Evolutionary conservation across 92 coral and sea anemone genomes (phyloP).

Genomic region (Heliopora coerulea): DNA sequence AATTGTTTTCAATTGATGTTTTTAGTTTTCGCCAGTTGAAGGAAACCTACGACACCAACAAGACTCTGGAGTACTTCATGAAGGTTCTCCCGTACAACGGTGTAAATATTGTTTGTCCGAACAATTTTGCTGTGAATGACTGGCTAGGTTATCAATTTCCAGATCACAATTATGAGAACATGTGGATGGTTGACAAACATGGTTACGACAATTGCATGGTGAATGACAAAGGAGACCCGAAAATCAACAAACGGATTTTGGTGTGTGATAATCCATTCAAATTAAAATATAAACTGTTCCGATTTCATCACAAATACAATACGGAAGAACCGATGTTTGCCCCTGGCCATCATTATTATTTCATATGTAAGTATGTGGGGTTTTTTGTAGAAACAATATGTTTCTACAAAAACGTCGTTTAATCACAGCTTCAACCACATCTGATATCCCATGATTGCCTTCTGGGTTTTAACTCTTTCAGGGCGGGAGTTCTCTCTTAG

Average conservation of each 20-base stretch:
- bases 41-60: slow-evolving; percentile 15
- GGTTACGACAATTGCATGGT: slow-evolving; percentile 40
- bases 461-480: too few relatives aligned
- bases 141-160: slow-evolving; percentile 2
- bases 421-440: too few relatives aligned
- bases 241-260: slow-evolving; percentile 10
- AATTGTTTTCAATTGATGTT: too few relatives aligned
- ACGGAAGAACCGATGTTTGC: slow-evolving; percentile 22
- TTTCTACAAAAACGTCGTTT: too few relatives aligned
- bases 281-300: neutral
- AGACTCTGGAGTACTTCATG: slow-evolving; percentile 28
- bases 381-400: neutral
- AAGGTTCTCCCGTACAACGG: slow-evolving; percentile 28
- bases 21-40: slow-evolving; percentile 29
- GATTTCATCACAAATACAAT: slow-evolving; percentile 15
- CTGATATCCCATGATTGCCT: too few relatives aligned
- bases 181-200: slow-evolving; percentile 34
- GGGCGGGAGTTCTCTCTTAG: too few relatives aligned
- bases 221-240: slow-evolving; percentile 28
- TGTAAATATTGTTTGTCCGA: slow-evolving; percentile 27
- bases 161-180: neutral
- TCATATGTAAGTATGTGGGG: slow-evolving; percentile 16
- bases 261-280: neutral
- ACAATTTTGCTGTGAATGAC: slow-evolving; percentile 14
- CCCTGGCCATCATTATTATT: slow-evolving; percentile 34